Conservation (phyloP, 2,113 vertebrate genomes). For the Eubucco bourcierii region DNA sequence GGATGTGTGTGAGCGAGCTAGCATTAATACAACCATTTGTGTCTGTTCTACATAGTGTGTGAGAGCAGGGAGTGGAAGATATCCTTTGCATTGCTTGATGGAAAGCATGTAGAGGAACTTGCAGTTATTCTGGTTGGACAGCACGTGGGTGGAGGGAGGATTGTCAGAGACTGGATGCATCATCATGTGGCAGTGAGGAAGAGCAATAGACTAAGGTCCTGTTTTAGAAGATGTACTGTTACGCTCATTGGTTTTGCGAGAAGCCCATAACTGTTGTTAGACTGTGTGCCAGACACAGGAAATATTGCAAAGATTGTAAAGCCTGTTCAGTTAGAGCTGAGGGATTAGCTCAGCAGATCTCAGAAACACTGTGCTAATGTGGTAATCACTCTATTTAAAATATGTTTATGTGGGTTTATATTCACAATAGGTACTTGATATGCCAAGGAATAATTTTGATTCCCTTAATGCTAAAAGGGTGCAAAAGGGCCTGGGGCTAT, state of each 20-base stretch:
- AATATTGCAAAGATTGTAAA: not conserved
- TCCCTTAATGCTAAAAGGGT: not conserved
- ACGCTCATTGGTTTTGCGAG: not conserved
- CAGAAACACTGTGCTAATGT: not conserved
- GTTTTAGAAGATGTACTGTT: not conserved
- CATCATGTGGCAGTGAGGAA: not conserved
- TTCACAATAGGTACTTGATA: not conserved
- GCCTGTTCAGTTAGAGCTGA: not conserved
- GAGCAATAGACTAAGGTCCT: not conserved
- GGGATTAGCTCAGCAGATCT: not conserved
- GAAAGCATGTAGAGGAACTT: not conserved
- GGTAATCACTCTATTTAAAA: not conserved
- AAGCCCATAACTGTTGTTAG: not conserved
- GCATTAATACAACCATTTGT: constrained; percentile 55
- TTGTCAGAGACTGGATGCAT: not conserved
- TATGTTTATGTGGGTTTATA: not conserved
- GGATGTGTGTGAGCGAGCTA: not conserved
- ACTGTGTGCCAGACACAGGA: not conserved
- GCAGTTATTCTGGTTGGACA: not conserved
- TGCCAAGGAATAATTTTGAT: not conserved
- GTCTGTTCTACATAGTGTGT: constrained; percentile 45
- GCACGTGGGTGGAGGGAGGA: not conserved
- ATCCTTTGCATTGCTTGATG: not conserved
- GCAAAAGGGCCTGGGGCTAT: not conserved
- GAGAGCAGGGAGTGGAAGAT: not conserved